These are phyloP conservation scores for Drosophila nigromelanica DNA, from an alignment of 1,140 invertebrate genomes.

Conservation along the genomic window DNA sequence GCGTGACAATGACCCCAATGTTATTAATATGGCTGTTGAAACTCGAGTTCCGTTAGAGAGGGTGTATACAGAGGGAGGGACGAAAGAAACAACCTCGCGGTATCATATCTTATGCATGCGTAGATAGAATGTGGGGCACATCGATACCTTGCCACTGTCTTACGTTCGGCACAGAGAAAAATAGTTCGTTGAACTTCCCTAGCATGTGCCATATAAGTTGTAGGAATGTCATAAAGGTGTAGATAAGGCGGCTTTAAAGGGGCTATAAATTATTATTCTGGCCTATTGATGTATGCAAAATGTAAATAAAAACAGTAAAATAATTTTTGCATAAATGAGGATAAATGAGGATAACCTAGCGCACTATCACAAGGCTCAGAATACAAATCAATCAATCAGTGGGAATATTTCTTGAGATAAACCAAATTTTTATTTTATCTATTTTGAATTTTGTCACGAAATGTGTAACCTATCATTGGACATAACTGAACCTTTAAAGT, in stretches of 20 bases:
- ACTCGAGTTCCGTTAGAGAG: conserved; percentile 64
- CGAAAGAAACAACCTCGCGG: conserved; percentile 3
- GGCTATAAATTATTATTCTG: conserved; percentile 4
- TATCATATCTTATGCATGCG: conserved; percentile 35
- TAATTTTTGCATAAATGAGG: too few relatives aligned
- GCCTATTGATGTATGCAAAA: neutral
- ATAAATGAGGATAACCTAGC: too few relatives aligned
- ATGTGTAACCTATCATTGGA: too few relatives aligned
- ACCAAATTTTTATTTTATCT: too few relatives aligned
- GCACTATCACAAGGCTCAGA: too few relatives aligned
- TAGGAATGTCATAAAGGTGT: conserved; percentile 43
- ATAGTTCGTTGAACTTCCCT: conserved; percentile 76
- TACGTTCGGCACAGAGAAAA: conserved; percentile 53
- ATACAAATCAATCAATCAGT: too few relatives aligned
- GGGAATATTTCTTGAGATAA: too few relatives aligned
- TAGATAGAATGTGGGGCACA: conserved; percentile 62
- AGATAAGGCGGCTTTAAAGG: conserved; percentile 19
- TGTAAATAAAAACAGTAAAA: conserved; percentile 3
- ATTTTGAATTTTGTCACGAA: too few relatives aligned
- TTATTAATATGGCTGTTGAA: conserved; percentile 77
- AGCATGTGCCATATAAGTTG: conserved; percentile 66
- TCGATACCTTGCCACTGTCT: conserved; percentile 62
- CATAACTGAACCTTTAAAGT: too few relatives aligned
- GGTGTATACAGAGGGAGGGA: neutral
- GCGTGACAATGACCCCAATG: conserved; percentile 78